phyloP scores from a whole-genome alignment of 2,113 vertebrate species.

The Leptobrachium ailaonicum region DNA sequence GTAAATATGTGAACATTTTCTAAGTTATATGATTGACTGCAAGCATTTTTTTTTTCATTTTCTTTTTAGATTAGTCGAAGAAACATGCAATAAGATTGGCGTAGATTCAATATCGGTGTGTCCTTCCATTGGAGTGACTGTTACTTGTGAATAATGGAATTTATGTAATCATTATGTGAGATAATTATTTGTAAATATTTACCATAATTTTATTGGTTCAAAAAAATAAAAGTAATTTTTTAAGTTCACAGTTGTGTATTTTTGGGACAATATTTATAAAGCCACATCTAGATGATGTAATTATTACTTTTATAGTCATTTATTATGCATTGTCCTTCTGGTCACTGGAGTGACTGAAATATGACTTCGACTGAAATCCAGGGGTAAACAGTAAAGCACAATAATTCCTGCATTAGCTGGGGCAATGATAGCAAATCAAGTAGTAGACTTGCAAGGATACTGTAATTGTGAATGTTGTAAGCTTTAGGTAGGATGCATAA shows the following conservation, averaged over 20 bases:
- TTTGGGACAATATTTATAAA: background rate
- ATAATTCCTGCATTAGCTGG: too few species aligned
- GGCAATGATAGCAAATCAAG: too few species aligned
- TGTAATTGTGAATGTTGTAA: too few species aligned
- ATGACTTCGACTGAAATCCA: too few species aligned
- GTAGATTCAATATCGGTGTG: slow-evolving; percentile 90
- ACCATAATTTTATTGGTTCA: slow-evolving; percentile 99
- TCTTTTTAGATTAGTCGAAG: slow-evolving; percentile 89
- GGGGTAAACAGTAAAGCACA: too few species aligned
- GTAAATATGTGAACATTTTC: slow-evolving; percentile 76
- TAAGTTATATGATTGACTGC: slow-evolving; percentile 90
- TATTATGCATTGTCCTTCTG: too few species aligned
- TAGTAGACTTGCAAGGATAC: too few species aligned
- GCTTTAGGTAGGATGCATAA: too few species aligned
- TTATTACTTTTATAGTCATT: too few species aligned
- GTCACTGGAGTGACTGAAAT: too few species aligned
- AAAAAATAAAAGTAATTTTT: slow-evolving; percentile 99
- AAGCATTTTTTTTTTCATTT: slow-evolving; percentile 56
- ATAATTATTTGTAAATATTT: slow-evolving; percentile 99
- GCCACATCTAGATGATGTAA: background rate
- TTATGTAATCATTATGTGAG: slow-evolving; percentile 99
- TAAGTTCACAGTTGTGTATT: slow-evolving; percentile 69
- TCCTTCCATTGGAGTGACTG: slow-evolving; percentile 95
- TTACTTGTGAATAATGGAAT: slow-evolving; percentile 94
- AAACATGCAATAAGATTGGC: slow-evolving; percentile 84